phyloP scores from a whole-genome alignment of 2,888 invertebrate species.

The Amaurobius ferox region DNA sequence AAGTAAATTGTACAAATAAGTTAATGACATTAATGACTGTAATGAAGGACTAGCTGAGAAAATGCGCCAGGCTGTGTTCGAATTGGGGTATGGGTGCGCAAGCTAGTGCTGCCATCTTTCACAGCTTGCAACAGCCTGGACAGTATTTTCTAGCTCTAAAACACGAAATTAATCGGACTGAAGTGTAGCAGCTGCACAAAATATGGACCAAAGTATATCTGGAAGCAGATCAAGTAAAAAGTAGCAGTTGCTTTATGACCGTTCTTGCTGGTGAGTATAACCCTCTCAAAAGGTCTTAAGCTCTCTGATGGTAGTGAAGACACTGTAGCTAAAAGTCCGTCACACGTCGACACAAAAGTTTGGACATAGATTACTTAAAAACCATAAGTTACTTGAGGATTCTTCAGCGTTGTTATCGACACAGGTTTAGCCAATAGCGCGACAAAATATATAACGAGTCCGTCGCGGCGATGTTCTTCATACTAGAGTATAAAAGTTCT shows the following conservation, averaged over 20 bases:
- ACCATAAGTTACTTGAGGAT: slow-evolving; percentile 7
- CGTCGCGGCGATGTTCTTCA: slow-evolving; percentile 23
- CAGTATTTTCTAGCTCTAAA: slow-evolving; percentile 34
- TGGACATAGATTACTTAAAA: slow-evolving; percentile 8
- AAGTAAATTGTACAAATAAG: slow-evolving; percentile 61
- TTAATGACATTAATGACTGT: slow-evolving; percentile 35
- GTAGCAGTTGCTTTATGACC: slow-evolving; percentile 30
- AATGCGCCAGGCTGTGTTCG: slow-evolving; percentile 19
- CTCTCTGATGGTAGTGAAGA: slow-evolving; percentile 12
- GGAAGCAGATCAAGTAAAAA: background rate
- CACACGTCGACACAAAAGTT: slow-evolving; percentile 15
- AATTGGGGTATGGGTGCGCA: background rate
- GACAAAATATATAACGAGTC: slow-evolving; percentile 19
- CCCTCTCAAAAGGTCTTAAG: slow-evolving; percentile 21
- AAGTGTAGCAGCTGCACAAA: slow-evolving; percentile 10
- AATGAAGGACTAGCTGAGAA: slow-evolving; percentile 48
- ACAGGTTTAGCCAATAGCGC: slow-evolving; percentile 36
- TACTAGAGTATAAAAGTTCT: slow-evolving; percentile 52
- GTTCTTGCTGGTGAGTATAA: slow-evolving; percentile 12
- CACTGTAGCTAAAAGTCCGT: background rate
- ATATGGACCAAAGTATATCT: background rate
- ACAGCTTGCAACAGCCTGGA: slow-evolving; percentile 6
- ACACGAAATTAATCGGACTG: slow-evolving; percentile 7
- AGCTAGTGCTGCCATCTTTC: background rate
- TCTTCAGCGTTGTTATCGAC: background rate